Evolutionary conservation across 2,113 vertebrate genomes (phyloP).

Genomic region (Amblyopsis rosae): DNA sequence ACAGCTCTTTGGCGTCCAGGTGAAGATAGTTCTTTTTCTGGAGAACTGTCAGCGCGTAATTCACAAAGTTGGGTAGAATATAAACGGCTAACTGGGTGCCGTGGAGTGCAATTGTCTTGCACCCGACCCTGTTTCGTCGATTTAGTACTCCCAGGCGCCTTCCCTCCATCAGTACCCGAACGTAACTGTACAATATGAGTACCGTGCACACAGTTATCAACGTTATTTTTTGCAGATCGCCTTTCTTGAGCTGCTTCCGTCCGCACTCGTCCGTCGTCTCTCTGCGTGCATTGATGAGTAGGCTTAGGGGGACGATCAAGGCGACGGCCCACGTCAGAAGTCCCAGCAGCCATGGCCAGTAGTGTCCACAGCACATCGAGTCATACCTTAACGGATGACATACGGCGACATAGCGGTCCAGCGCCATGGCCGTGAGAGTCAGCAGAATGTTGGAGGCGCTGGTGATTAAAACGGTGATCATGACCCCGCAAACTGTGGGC

Average conservation of each 20-base stretch:
- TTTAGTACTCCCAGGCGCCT: constrained; percentile 73
- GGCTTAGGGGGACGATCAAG: constrained; percentile 61
- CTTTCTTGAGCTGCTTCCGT: constrained; percentile 46
- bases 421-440: constrained; percentile 77
- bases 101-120: constrained; percentile 74
- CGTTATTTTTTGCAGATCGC: constrained; percentile 60
- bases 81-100: constrained; percentile 74
- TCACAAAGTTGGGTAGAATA: constrained; percentile 77
- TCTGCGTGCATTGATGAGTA: constrained; percentile 12
- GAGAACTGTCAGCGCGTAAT: constrained; percentile 57
- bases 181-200: constrained; percentile 77
- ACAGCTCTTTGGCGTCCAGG: constrained; percentile 49
- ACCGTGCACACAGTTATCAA: constrained; percentile 64
- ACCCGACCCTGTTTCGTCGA: constrained; percentile 67
- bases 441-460: constrained; percentile 77
- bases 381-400: constrained; percentile 76
- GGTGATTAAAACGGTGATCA: constrained; percentile 66
- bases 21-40: background rate
- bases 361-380: constrained; percentile 16
- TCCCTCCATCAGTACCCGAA: constrained; percentile 67
- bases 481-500: constrained; percentile 38
- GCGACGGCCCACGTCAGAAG: constrained; percentile 69
- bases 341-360: constrained; percentile 72
- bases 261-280: constrained; percentile 24
- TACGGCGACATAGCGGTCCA: constrained; percentile 77